Percentiles rank a stretch among this genome's conserved stretches.
Conservation (phyloP, 2,888 invertebrate species). For the Notodromas monacha region DNA sequence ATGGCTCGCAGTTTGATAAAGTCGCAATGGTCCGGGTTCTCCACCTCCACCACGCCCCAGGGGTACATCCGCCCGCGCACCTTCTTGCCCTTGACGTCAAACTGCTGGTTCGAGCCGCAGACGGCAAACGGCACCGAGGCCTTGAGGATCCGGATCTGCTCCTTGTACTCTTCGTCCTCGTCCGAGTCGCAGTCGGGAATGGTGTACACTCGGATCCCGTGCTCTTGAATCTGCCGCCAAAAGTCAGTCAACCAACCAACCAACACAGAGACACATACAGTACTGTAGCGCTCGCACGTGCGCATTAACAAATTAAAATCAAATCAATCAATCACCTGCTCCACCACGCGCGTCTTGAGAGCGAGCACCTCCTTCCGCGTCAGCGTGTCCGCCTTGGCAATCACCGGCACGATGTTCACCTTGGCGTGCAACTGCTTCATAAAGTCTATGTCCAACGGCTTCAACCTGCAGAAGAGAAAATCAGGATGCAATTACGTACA, state of each 20-base stretch:
- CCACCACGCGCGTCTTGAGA: slow-evolving; percentile 39
- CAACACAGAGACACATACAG: not conserved
- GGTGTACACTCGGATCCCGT: slow-evolving; percentile 74
- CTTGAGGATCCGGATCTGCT: slow-evolving; percentile 60
- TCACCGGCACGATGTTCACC: slow-evolving; percentile 86
- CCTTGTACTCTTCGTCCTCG: slow-evolving; percentile 87
- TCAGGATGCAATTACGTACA: too few species aligned
- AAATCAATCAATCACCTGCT: slow-evolving; percentile 8
- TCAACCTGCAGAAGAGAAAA: slow-evolving; percentile 21
- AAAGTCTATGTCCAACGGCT: slow-evolving; percentile 71
- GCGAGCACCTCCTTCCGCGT: slow-evolving; percentile 64
- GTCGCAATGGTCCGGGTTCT: slow-evolving; percentile 92
- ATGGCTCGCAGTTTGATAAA: slow-evolving; percentile 85
- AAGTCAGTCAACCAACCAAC: too few species aligned
- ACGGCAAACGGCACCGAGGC: slow-evolving; percentile 90
- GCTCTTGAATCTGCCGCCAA: slow-evolving; percentile 58
- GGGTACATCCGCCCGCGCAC: slow-evolving; percentile 81
- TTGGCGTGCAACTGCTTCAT: slow-evolving; percentile 88
- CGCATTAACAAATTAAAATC: not conserved
- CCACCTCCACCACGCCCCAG: slow-evolving; percentile 94
- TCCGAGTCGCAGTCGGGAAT: slow-evolving; percentile 74
- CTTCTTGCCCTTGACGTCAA: slow-evolving; percentile 69
- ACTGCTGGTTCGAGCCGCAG: slow-evolving; percentile 63
- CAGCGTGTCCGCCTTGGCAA: slow-evolving; percentile 78
- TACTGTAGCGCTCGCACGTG: not conserved